A percentile compares a stretch with the other conserved stretches of the same genome.
Conservation (phyloP, 1,140 invertebrate genomes). For the Macrosteles quadrilineatus region DNA sequence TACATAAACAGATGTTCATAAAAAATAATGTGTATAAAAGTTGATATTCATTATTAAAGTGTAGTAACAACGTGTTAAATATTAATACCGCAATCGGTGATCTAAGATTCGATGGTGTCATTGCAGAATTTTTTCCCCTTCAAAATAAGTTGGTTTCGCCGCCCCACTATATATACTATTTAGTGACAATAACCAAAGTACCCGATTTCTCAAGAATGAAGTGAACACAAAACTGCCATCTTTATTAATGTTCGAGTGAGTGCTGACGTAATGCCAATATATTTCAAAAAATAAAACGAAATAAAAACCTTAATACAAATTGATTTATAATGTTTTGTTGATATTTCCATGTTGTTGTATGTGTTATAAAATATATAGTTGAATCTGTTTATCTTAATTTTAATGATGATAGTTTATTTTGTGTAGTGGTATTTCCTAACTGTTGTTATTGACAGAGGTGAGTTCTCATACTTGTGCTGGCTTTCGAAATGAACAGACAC, state of each 20-base stretch:
- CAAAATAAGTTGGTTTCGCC: neutral
- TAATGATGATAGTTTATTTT: conserved; percentile 30
- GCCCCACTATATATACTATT: conserved; percentile 23
- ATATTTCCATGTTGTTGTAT: conserved; percentile 32
- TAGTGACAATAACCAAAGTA: conserved; percentile 30
- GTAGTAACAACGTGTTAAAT: conserved; percentile 31
- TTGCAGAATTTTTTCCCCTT: neutral
- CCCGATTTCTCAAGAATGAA: conserved; percentile 25
- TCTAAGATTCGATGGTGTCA: conserved; percentile 17
- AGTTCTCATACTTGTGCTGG: conserved; percentile 13
- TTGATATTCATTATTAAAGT: conserved; percentile 35
- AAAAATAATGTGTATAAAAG: conserved; percentile 35
- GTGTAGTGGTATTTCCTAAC: conserved; percentile 26
- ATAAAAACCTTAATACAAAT: conserved; percentile 20
- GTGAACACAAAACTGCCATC: conserved; percentile 30
- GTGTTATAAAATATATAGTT: conserved; percentile 31
- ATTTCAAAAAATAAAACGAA: conserved; percentile 20
- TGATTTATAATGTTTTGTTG: conserved; percentile 30
- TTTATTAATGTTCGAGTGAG: conserved; percentile 30
- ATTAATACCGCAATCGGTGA: conserved; percentile 17
- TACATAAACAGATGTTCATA: conserved; percentile 25
- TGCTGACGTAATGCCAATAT: conserved; percentile 24
- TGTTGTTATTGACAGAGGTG: conserved; percentile 20
- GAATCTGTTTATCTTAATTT: conserved; percentile 29
- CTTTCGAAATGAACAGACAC: conserved; percentile 29